A percentile compares a stretch with the other conserved stretches of the same genome.
These are phyloP conservation scores for Athene cunicularia DNA, from an alignment of 2,113 vertebrate genomes.

Conservation along the genomic window DNA sequence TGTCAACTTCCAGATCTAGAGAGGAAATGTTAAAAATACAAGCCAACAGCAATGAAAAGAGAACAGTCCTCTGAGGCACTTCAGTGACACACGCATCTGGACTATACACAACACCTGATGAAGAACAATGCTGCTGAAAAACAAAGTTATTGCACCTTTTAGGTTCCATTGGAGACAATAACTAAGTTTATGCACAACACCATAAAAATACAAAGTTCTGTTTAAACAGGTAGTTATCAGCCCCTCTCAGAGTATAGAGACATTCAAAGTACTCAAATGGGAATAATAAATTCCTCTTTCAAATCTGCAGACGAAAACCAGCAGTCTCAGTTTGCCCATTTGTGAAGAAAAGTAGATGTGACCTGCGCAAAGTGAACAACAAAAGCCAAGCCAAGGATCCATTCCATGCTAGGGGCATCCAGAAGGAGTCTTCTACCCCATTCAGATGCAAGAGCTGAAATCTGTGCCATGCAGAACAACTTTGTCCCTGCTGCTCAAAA, in stretches of 20 bases:
- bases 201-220: background rate
- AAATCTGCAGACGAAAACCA: background rate
- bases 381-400: background rate
- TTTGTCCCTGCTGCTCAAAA: background rate
- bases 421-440: background rate
- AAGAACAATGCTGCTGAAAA: background rate
- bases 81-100: background rate
- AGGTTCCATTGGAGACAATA: background rate
- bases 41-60: background rate
- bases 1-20: background rate
- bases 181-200: background rate
- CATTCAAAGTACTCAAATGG: background rate
- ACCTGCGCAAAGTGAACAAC: background rate
- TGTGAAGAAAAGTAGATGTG: background rate
- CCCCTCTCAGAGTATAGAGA: background rate
- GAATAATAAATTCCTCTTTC: background rate
- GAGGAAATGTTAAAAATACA: background rate
- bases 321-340: background rate
- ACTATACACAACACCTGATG: background rate
- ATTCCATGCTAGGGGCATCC: rapidly evolving
- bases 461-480: background rate
- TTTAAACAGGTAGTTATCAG: background rate
- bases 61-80: background rate
- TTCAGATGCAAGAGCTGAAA: rapidly evolving
- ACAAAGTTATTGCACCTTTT: background rate